Conservation (phyloP, 2,113 vertebrate species). For the Ovis canadensis region DNA sequence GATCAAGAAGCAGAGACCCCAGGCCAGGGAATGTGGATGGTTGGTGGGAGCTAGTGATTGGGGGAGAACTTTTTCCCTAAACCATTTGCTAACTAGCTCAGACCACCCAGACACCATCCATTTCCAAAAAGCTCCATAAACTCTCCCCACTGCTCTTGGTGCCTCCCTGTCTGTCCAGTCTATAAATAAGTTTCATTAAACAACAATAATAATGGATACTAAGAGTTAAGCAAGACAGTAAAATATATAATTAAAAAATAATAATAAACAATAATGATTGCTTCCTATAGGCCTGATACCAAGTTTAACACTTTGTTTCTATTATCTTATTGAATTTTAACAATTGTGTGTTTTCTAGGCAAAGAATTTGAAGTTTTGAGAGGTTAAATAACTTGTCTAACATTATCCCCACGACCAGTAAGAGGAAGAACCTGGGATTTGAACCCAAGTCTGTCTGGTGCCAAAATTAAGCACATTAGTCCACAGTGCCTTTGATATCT, state of each 20-base stretch:
- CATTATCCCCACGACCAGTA: background rate
- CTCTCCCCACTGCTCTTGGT: background rate
- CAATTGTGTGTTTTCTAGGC: background rate
- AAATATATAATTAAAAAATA: background rate
- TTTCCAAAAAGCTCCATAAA: background rate
- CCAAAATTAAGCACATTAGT: background rate
- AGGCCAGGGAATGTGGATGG: background rate
- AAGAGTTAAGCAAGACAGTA: background rate
- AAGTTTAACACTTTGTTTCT: background rate
- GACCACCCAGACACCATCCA: background rate
- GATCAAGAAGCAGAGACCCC: background rate
- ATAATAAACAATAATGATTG: background rate
- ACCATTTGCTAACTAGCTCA: background rate
- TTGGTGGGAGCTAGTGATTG: background rate
- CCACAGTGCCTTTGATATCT: background rate
- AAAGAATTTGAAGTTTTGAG: background rate
- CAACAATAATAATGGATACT: background rate
- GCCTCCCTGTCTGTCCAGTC: background rate
- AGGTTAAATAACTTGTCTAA: background rate
- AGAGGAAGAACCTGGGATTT: background rate
- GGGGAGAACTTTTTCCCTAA: background rate
- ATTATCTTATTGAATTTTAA: background rate
- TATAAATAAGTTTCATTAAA: slow-evolving; percentile 1
- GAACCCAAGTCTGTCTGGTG: background rate
- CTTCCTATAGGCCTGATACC: background rate